Percentiles rank a stretch among this genome's conserved stretches.
Conservation (phyloP, 1,140 invertebrate genomes). For the Dendrolimus punctatus region DNA sequence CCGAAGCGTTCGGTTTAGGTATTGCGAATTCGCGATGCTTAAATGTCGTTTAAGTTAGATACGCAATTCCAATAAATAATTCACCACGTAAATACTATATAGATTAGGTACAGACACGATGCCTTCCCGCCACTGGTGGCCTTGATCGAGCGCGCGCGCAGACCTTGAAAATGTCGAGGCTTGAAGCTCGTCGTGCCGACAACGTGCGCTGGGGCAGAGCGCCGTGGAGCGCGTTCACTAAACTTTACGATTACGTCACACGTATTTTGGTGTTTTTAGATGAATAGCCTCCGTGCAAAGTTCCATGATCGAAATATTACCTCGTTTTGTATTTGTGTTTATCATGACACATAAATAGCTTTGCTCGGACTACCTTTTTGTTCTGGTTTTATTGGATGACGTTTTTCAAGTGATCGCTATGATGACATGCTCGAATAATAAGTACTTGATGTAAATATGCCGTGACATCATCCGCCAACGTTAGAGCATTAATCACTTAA, state of each 20-base stretch:
- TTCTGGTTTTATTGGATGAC: neutral
- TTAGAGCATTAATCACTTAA: constrained; percentile 31
- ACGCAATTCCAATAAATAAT: constrained; percentile 3
- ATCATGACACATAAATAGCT: neutral
- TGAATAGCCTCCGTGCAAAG: constrained; percentile 41
- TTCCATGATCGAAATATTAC: constrained; percentile 41
- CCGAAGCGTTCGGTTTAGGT: too few species aligned
- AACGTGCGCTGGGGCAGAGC: constrained; percentile 28
- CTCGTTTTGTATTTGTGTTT: constrained; percentile 19
- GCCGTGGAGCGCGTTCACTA: constrained; percentile 50
- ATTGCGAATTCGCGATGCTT: too few species aligned
- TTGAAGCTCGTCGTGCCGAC: constrained; percentile 15
- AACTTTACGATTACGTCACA: constrained; percentile 61
- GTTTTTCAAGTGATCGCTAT: neutral
- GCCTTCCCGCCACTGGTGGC: constrained; percentile 31
- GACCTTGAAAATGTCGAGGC: constrained; percentile 46
- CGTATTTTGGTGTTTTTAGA: constrained; percentile 44
- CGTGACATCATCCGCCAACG: constrained; percentile 33
- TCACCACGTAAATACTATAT: constrained; percentile 3
- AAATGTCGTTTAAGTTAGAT: too few species aligned
- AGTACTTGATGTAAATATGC: constrained; percentile 6
- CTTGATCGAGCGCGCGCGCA: constrained; percentile 35
- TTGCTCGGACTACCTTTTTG: neutral
- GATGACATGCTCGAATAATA: too few species aligned
- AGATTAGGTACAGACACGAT: constrained; percentile 8